Percentiles rank a stretch among this genome's conserved stretches.
These are phyloP conservation scores for Poecilia gillii DNA, from an alignment of 2,797 vertebrate species.

Conservation along the genomic window DNA sequence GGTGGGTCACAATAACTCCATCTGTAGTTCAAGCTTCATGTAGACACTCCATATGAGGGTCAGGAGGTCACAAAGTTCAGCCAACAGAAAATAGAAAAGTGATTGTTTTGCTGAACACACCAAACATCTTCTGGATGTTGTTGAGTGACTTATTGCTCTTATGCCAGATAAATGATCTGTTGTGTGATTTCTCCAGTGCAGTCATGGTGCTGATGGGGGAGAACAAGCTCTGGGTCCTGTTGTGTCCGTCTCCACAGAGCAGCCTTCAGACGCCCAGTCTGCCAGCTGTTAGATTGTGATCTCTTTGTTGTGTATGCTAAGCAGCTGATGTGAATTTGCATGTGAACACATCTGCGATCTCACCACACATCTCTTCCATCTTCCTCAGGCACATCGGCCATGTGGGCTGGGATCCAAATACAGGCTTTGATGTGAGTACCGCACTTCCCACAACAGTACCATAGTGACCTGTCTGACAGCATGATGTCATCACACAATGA, in stretches of 20 bases:
- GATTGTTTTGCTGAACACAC: not conserved
- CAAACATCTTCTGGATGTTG: not conserved
- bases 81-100: no score
- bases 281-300: not conserved
- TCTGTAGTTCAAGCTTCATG: no score
- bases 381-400: slow-evolving; percentile 93
- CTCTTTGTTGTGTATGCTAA: slow-evolving; percentile 6
- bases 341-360: slow-evolving; percentile 30
- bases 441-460: slow-evolving; percentile 53
- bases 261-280: not conserved
- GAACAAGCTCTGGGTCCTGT: not conserved
- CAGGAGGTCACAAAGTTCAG: no score
- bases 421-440: slow-evolving; percentile 97
- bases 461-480: slow-evolving; percentile 73
- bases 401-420: slow-evolving; percentile 99
- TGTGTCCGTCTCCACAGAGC: not conserved
- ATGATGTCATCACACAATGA: slow-evolving; percentile 71
- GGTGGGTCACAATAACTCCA: no score
- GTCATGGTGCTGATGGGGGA: not conserved
- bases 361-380: slow-evolving; percentile 42
- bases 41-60: not conserved
- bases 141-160: not conserved
- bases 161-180: not conserved
- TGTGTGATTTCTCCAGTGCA: not conserved
- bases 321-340: slow-evolving; percentile 26